Base-by-base conservation (phyloP, 2,888 invertebrate species). In the Microplitis deprimator region DNA sequence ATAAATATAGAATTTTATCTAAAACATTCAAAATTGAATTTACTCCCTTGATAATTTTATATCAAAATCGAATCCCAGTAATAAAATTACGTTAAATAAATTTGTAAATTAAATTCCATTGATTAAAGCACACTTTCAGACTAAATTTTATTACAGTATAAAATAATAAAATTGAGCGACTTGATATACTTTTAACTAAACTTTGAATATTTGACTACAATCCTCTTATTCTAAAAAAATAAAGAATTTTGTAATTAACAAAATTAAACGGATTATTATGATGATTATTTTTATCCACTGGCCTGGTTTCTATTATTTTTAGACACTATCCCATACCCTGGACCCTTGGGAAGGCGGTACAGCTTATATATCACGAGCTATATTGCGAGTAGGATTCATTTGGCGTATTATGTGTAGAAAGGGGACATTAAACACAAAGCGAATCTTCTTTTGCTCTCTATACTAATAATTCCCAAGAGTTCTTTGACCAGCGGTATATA, bases 381-480 rank as follows among this genome's bases (percentile, higher is more conserved):
- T 50, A 50, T 50, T 13, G 13, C 13, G 50, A 65, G 50, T 41
- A 65, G 73, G 50, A 62, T 72, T 72, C 71, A 62, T 29, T 64
- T 50, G 50, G 65, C 73, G 50, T 65, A 73, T 29, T 73, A 8
- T 50, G 50, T 50, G 50, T 50, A 65, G 10, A 38, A 29, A 29
- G 65, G 38, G 61, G 38, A 71, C 61, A 65, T 29, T 65, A 65
- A 67, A 39, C 67, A 65, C 73, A 73, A 73, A 73, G 67, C 38
- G 50, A 73, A 73, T 65, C 41, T 73, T 65, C 8, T 67, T 38
- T 50, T 40, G 8, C 29, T 10, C 50, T 50, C 59, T 64, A 40
- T 41, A 20, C 40, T 29, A 29, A 13, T 59, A 73, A 65, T 73
- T 20, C 50, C 8, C 50, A 59, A 50, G 29, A 59, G 65, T 59